A percentile compares a stretch with the other conserved stretches of the same genome.
These are phyloP conservation scores for Hydropsyche tenuis DNA, from an alignment of 1,140 invertebrate genomes.

Conservation along the genomic window DNA sequence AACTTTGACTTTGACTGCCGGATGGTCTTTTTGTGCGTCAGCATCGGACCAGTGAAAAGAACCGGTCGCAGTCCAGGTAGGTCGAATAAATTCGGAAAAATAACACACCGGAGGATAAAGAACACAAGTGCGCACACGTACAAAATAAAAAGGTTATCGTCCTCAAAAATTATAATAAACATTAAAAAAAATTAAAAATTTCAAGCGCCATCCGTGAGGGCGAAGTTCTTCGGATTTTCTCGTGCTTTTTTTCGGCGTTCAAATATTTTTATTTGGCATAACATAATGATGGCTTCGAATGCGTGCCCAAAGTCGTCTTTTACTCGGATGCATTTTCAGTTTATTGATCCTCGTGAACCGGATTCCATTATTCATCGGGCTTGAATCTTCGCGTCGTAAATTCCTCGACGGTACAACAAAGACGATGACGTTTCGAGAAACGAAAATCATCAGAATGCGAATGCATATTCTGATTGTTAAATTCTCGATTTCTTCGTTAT, in stretches of 20 bases:
- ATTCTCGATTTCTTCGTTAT: too few species aligned
- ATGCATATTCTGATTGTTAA: too few species aligned
- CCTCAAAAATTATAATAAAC: background rate
- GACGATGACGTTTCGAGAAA: background rate
- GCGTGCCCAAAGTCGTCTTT: slow-evolving; percentile 2
- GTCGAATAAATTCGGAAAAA: slow-evolving; percentile 2
- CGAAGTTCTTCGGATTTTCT: background rate
- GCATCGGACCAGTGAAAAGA: background rate
- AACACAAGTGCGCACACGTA: background rate
- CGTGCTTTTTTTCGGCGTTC: background rate
- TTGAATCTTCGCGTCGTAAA: background rate
- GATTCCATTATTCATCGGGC: slow-evolving; percentile 21
- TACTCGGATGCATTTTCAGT: slow-evolving; percentile 19
- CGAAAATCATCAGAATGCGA: too few species aligned
- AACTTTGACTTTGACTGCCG: background rate
- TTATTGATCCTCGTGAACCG: slow-evolving; percentile 25
- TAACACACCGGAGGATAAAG: background rate
- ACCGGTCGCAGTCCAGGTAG: slow-evolving; percentile 5
- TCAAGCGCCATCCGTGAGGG: too few species aligned
- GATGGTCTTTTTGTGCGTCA: slow-evolving; percentile 10
- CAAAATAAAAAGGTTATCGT: slow-evolving; percentile 14
- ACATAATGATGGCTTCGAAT: too few species aligned
- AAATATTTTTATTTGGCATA: background rate
- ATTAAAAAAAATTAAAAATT: background rate
- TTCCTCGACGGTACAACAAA: background rate